phyloP scores from a whole-genome alignment of 2,113 vertebrate species.

The Pterocles burchelli region DNA sequence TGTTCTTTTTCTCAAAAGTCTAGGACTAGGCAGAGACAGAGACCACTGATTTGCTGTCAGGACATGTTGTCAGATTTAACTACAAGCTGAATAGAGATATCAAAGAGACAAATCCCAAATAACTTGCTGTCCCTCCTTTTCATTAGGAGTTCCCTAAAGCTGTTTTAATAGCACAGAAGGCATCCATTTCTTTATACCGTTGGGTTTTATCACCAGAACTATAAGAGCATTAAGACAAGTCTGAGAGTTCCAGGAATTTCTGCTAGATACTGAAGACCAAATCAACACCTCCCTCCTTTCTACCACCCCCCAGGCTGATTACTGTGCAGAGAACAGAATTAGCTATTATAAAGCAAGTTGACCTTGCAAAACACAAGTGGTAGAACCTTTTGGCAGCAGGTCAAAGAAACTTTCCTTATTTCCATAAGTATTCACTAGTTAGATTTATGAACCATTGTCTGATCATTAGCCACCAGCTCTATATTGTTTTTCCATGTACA shows the following conservation, averaged over 20 bases:
- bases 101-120: slow-evolving; percentile 18
- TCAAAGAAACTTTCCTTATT: slow-evolving; percentile 69
- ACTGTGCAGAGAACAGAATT: neutral
- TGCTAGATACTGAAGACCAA: neutral
- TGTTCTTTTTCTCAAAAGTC: neutral
- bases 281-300: neutral
- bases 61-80: slow-evolving; percentile 32
- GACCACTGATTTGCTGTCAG: slow-evolving; percentile 32
- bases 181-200: neutral
- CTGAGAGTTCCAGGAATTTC: neutral
- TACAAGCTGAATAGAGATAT: slow-evolving; percentile 42
- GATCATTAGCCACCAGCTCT: slow-evolving; percentile 73
- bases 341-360: neutral
- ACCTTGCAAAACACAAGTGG: slow-evolving; percentile 34
- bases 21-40: neutral
- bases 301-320: neutral
- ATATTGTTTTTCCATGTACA: slow-evolving; percentile 44
- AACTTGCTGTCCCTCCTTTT: slow-evolving; percentile 30
- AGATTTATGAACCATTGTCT: slow-evolving; percentile 48
- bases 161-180: neutral
- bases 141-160: neutral
- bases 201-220: neutral
- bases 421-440: slow-evolving; percentile 55
- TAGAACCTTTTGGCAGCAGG: slow-evolving; percentile 30
- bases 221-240: neutral